phyloP scores from a whole-genome alignment of 2,888 invertebrate genomes.

The Drosophila neotestacea region DNA sequence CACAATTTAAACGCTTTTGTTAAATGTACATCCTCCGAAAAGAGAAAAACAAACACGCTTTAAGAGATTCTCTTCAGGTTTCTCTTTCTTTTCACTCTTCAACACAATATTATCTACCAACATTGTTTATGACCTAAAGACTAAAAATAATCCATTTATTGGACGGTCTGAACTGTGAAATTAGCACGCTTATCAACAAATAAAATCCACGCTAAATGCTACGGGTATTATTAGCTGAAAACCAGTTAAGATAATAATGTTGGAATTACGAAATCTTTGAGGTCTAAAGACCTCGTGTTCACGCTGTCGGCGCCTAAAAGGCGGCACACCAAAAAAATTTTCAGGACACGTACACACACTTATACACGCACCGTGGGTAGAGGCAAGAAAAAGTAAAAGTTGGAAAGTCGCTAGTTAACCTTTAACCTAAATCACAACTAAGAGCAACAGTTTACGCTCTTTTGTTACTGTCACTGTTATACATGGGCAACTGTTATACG shows the following conservation, averaged over 20 bases:
- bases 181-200: slow-evolving; percentile 48
- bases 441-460: slow-evolving; percentile 73
- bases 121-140: slow-evolving; percentile 27
- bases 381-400: slow-evolving; percentile 68
- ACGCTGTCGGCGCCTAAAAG: slow-evolving; percentile 64
- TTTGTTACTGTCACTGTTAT: slow-evolving; percentile 51
- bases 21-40: slow-evolving; percentile 28
- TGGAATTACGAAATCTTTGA: slow-evolving; percentile 29
- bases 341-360: slow-evolving; percentile 26
- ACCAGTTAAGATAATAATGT: slow-evolving; percentile 31
- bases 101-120: slow-evolving; percentile 12
- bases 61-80: slow-evolving; percentile 32
- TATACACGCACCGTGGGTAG: slow-evolving; percentile 12
- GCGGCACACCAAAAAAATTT: slow-evolving; percentile 58
- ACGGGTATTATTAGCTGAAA: slow-evolving; percentile 1
- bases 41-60: slow-evolving; percentile 12
- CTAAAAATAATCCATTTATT: slow-evolving; percentile 44
- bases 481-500: slow-evolving; percentile 43
- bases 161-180: slow-evolving; percentile 42
- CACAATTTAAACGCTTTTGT: slow-evolving; percentile 19
- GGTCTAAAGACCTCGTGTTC: slow-evolving; percentile 12
- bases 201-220: slow-evolving; percentile 10
- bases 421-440: slow-evolving; percentile 75
- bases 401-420: slow-evolving; percentile 66
- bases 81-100: slow-evolving; percentile 9